Percentiles rank a stretch among this genome's conserved stretches.
These are phyloP conservation scores for Cyprinodon variegatus DNA, from an alignment of 2,113 vertebrate species.

Conservation along the genomic window DNA sequence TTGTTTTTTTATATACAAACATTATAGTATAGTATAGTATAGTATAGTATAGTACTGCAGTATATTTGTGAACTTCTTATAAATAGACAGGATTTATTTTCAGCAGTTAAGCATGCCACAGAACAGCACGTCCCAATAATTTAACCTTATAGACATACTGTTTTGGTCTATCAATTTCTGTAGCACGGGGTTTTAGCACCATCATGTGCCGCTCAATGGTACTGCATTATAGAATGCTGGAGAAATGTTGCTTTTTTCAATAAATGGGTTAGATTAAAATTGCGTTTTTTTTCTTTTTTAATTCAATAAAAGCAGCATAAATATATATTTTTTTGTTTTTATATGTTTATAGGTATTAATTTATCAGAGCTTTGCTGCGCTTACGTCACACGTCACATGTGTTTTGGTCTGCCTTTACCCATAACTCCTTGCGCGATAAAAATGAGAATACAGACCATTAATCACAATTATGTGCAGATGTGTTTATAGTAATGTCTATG, in stretches of 20 bases:
- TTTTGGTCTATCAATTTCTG: background rate
- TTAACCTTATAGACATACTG: no score
- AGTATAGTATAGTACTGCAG: no score
- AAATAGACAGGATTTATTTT: no score
- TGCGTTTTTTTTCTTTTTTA: no score
- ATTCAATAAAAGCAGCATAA: no score
- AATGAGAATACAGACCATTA: background rate
- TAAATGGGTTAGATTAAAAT: background rate
- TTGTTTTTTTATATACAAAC: no score
- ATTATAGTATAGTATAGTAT: no score
- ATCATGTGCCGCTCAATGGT: conserved; percentile 2
- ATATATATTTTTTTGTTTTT: background rate
- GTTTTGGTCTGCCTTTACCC: background rate
- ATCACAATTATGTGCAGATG: background rate
- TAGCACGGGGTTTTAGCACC: background rate
- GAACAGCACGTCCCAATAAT: no score
- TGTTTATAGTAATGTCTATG: background rate
- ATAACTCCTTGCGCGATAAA: background rate
- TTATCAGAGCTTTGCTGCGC: background rate
- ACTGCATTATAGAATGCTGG: background rate
- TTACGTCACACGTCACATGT: background rate
- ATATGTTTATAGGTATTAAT: background rate
- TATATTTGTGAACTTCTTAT: no score
- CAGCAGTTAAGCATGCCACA: no score
- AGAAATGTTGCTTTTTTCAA: background rate